These are phyloP conservation scores for Coelopa pilipes DNA, from an alignment of 2,888 invertebrate species.

Conservation along the genomic window DNA sequence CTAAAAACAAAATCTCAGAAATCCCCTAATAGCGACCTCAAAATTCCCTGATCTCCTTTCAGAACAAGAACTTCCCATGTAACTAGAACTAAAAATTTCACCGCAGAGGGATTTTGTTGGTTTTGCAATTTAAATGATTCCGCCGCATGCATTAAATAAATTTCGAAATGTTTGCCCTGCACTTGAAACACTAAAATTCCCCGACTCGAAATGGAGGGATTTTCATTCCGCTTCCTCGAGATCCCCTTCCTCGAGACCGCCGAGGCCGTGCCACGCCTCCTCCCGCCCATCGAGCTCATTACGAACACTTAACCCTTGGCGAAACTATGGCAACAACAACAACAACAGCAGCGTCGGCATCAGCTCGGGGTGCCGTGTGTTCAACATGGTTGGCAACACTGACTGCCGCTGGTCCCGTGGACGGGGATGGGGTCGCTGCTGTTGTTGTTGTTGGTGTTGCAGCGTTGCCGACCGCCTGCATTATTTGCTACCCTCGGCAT, in stretches of 20 bases:
- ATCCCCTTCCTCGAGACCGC: neutral
- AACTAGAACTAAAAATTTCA: too few species aligned
- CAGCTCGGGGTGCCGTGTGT: neutral
- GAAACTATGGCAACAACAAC: constrained; percentile 7
- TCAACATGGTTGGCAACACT: constrained; percentile 26
- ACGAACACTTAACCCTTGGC: constrained; percentile 29
- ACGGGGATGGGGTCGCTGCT: neutral
- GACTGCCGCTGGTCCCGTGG: neutral
- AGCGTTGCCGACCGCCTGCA: too few species aligned
- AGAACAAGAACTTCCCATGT: too few species aligned
- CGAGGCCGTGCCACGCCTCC: neutral
- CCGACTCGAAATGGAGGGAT: too few species aligned
- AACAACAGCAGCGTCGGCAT: neutral
- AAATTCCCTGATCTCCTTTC: too few species aligned
- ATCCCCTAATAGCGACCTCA: too few species aligned
- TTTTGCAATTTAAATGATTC: neutral
- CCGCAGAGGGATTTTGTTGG: too few species aligned
- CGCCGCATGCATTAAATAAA: constrained; percentile 30
- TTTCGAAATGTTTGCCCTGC: constrained; percentile 25
- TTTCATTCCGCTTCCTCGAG: neutral
- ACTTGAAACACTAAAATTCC: constrained; percentile 29
- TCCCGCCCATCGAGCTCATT: constrained; percentile 15
- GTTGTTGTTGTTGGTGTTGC: too few species aligned
- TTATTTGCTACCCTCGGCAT: constrained; percentile 24
- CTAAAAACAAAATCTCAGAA: too few species aligned